phyloP scores from a whole-genome alignment of 1,140 invertebrate genomes.

The Stenopsyche tienmushanensis region DNA sequence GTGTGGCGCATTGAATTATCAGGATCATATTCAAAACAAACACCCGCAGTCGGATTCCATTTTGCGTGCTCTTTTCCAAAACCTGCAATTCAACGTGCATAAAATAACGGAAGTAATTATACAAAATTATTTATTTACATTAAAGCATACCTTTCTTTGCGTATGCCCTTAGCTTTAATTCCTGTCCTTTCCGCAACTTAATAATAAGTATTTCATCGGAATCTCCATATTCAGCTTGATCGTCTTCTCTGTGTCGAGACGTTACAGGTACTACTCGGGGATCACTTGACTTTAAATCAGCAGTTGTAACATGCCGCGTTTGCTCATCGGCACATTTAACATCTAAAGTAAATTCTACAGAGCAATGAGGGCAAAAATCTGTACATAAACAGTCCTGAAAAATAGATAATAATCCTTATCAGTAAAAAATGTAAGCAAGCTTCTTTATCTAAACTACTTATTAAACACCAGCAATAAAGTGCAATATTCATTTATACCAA shows the following conservation, averaged over 20 bases:
- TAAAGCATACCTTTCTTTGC: constrained; percentile 71
- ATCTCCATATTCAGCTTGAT: constrained; percentile 90
- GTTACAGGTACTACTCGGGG: constrained; percentile 90
- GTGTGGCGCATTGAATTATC: constrained; percentile 98
- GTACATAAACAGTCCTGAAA: constrained; percentile 90
- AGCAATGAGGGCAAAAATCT: constrained; percentile 97
- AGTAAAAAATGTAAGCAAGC: background rate
- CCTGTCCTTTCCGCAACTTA: constrained; percentile 96
- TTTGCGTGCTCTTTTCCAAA: constrained; percentile 99
- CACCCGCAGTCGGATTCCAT: constrained; percentile 98
- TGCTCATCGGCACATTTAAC: constrained; percentile 93
- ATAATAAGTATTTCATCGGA: constrained; percentile 96
- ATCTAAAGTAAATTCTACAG: constrained; percentile 96
- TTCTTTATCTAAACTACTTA: background rate
- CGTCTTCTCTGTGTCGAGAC: constrained; percentile 85
- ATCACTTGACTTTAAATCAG: constrained; percentile 91
- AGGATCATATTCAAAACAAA: constrained; percentile 99
- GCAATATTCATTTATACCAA: too few relatives aligned
- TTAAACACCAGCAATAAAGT: background rate
- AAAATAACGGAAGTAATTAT: background rate
- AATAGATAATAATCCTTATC: constrained; percentile 40
- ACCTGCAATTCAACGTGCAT: constrained; percentile 52
- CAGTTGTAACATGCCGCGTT: constrained; percentile 94
- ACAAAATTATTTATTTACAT: background rate
- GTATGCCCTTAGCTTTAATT: constrained; percentile 93